These are phyloP conservation scores for Catamblyrhynchus diadema DNA, from an alignment of 2,797 vertebrate species.

Conservation along the genomic window DNA sequence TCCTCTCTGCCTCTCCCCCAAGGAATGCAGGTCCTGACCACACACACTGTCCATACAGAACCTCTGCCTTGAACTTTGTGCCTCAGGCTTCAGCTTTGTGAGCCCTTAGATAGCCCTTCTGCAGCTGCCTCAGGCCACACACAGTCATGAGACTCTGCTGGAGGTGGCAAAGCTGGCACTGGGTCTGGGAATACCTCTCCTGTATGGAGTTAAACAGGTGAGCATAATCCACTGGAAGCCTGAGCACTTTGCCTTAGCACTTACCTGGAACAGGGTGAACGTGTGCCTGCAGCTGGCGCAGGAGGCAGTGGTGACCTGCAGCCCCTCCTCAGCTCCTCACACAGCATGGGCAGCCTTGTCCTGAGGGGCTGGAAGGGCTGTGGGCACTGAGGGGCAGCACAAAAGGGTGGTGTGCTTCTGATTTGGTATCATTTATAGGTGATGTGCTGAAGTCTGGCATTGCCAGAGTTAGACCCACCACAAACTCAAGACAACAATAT, in stretches of 20 bases:
- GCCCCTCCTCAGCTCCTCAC: not conserved
- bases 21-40: constrained; percentile 7
- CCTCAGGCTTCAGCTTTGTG: not conserved
- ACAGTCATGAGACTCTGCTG: not conserved
- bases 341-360: not conserved
- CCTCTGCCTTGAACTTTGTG: not conserved
- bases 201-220: not conserved
- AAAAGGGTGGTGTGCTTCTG: not conserved
- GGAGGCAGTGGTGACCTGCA: not conserved
- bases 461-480: not conserved
- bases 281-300: not conserved
- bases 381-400: not conserved
- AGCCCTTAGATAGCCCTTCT: not conserved
- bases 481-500: not conserved
- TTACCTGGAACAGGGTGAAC: not conserved
- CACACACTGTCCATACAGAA: not conserved
- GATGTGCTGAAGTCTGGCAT: not conserved
- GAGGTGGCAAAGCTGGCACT: not conserved
- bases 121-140: constrained; percentile 20
- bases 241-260: not conserved
- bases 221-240: not conserved
- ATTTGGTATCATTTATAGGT: not conserved
- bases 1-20: not conserved
- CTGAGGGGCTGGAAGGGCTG: not conserved
- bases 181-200: not conserved